phyloP scores from a whole-genome alignment of 92 coral and sea anemone genomes.

The Parazoanthus darwini region DNA sequence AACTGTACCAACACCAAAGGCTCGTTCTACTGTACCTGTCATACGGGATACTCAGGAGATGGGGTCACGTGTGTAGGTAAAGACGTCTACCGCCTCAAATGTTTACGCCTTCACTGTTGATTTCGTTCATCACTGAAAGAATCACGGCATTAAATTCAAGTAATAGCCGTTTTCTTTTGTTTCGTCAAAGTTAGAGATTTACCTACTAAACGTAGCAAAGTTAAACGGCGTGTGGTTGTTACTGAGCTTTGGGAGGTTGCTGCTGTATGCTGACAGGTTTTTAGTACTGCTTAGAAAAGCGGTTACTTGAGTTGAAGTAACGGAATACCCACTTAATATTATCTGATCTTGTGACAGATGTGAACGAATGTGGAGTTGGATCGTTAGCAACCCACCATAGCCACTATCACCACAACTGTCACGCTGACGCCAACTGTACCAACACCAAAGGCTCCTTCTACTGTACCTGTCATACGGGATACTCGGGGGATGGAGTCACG shows the following conservation, averaged over 20 bases:
- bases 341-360: not conserved
- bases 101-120: not conserved
- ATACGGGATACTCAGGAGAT: slow-evolving; percentile 82
- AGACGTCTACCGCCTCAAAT: not conserved
- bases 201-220: too few species aligned
- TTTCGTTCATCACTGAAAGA: too few species aligned
- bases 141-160: too few species aligned
- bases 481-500: slow-evolving; percentile 3
- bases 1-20: slow-evolving; percentile 89
- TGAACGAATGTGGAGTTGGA: slow-evolving; percentile 7
- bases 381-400: not conserved
- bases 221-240: too few species aligned
- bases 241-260: too few species aligned
- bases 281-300: too few species aligned
- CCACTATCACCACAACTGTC: not conserved
- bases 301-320: too few species aligned
- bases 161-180: too few species aligned
- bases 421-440: slow-evolving; percentile 18
- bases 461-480: slow-evolving; percentile 23
- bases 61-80: slow-evolving; percentile 82
- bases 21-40: slow-evolving; percentile 86
- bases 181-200: too few species aligned
- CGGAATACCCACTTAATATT: too few species aligned
- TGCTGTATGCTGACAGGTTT: too few species aligned
- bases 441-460: slow-evolving; percentile 16